Base-by-base conservation (phyloP, 2,888 invertebrate genomes). In the Osmoderma eremita region DNA sequence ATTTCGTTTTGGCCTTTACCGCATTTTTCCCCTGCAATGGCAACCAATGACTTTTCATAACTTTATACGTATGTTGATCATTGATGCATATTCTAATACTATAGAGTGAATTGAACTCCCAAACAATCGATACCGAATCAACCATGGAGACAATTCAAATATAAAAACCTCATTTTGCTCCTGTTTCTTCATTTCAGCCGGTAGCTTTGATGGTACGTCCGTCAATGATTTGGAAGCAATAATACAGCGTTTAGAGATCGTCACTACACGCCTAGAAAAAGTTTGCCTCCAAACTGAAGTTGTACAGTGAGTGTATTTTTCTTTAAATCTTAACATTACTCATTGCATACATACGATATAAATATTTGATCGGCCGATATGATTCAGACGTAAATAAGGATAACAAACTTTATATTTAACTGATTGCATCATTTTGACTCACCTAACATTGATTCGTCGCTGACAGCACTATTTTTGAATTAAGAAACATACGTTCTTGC, bases 211-310 rank as follows among this genome's bases (percentile, higher is more conserved):
- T 65, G 69, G 54, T 53, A 62, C 54, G 6, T 84, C 86, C 69
- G 84, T 86, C 41, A 84, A 83, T 64, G 88, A 91, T 77, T 84
- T 92, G 73, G 90, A 91, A 78, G 85, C 87, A 70, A 82, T 92
- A 78, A 89, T 91, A 73, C 87, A 87, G 76, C 89, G 93, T 51
- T 81, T 93, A 77, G 93, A 93, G 83, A 87, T 86, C 73, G 89
- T 92, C 69, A 90, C 92, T 10, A 86, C 86, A 73, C 88, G 91
- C 68, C 83, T 93, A 74, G 93, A 91, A 83, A 80, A 78, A 72
- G 79, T 76, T 68, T 76, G 82, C 63, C 68, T 70, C 63, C 54
- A 56, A 48, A 56, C 18, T 17, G 58, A 58, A 17, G 30, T 15
- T 30, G 3, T 42, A 45, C 58, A 42, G 58, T 58, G 18, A 58